phyloP scores from a whole-genome alignment of 2,797 vertebrate genomes.

The Schizopygopsis pylzovi region DNA sequence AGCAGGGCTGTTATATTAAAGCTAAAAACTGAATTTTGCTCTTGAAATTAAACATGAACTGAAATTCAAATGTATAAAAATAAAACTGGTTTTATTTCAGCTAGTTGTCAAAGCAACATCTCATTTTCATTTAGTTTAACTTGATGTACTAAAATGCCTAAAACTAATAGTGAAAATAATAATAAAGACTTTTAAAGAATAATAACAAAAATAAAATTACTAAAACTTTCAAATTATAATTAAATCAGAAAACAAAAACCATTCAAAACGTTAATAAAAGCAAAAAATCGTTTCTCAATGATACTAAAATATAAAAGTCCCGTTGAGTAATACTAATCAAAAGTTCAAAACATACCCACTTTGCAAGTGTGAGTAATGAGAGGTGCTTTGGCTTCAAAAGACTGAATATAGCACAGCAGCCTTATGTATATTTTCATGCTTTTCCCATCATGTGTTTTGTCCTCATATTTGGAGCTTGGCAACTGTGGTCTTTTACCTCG shows the following conservation, averaged over 20 bases:
- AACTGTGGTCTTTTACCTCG: not conserved
- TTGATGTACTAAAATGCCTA: not conserved
- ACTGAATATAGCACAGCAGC: not conserved
- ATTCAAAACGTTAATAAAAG: not conserved
- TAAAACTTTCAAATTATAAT: not conserved
- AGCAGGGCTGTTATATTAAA: not conserved
- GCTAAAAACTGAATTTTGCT: too few species aligned
- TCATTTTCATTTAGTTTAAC: not conserved
- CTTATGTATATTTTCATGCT: not conserved
- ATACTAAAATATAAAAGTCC: not conserved
- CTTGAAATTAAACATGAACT: not conserved
- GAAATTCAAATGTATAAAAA: not conserved
- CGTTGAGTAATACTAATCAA: not conserved
- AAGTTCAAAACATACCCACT: not conserved
- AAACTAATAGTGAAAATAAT: not conserved
- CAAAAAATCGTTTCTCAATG: not conserved
- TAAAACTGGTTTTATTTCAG: too few species aligned
- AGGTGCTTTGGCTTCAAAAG: not conserved
- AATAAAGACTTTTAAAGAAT: not conserved
- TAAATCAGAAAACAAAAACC: not conserved
- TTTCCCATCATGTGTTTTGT: not conserved
- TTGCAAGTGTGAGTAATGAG: not conserved
- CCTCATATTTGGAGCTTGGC: not conserved
- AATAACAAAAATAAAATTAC: not conserved
- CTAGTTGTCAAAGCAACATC: not conserved